These are phyloP conservation scores for Syrphus vitripennis DNA, from an alignment of 2,888 invertebrate species.

Conservation along the genomic window DNA sequence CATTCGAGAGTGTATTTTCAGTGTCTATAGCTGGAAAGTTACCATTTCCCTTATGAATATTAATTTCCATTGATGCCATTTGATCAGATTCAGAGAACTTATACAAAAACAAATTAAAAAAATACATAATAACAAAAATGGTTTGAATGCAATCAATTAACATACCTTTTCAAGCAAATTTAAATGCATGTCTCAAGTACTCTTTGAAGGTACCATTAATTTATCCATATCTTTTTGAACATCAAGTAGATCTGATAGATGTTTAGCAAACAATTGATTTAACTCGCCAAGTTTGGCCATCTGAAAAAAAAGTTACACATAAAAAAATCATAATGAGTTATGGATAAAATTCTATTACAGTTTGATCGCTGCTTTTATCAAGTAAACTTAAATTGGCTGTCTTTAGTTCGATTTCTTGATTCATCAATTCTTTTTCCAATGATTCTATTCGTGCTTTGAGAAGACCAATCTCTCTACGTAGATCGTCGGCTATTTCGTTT, in stretches of 20 bases:
- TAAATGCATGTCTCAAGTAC: slow-evolving; percentile 81
- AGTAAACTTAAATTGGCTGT: slow-evolving; percentile 81
- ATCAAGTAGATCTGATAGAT: slow-evolving; percentile 78
- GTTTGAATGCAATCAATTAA: neutral
- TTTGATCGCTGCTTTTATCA: slow-evolving; percentile 86
- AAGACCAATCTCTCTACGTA: slow-evolving; percentile 87
- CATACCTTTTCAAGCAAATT: slow-evolving; percentile 77
- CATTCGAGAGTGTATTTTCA: slow-evolving; percentile 80
- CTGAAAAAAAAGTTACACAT: slow-evolving; percentile 72
- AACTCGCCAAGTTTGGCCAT: slow-evolving; percentile 79
- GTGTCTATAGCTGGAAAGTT: slow-evolving; percentile 74
- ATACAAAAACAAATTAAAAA: neutral
- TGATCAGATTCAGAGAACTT: slow-evolving; percentile 79
- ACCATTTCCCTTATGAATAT: slow-evolving; percentile 73
- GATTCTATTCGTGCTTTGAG: slow-evolving; percentile 91
- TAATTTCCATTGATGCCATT: slow-evolving; percentile 73
- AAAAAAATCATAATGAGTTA: neutral
- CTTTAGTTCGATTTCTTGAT: slow-evolving; percentile 92
- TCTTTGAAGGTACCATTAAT: slow-evolving; percentile 79
- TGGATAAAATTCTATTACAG: slow-evolving; percentile 82
- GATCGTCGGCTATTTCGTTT: slow-evolving; percentile 89
- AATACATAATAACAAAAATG: neutral
- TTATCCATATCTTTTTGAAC: slow-evolving; percentile 81
- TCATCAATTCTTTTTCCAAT: slow-evolving; percentile 90
- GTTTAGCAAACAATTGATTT: slow-evolving; percentile 79